Base-by-base conservation (phyloP, 2,113 vertebrate genomes). In the Gobio gobio region DNA sequence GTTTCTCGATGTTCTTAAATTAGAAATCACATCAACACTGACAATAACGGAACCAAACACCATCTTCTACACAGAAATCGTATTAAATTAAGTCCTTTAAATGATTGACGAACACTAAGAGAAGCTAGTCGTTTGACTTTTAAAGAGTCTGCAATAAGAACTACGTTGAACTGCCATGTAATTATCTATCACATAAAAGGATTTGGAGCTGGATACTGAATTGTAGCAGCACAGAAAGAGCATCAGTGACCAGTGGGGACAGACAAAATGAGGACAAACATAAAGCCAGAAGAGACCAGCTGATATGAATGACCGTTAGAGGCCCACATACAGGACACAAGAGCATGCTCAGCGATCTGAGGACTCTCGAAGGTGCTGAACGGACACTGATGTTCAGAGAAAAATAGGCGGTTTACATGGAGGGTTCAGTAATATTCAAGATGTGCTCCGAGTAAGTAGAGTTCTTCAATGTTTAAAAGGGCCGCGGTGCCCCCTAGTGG, bases 401-500 rank as follows among this genome's bases (percentile, higher is more conserved):
- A 68, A 74, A 70, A 78, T 81, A 73, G 73, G 51, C 26, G 16
- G 68, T 59, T 45, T 80, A 73, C 80, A 76, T 64, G 4, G 70
- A 84, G 51, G 29, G 59, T 40, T 56, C 54, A 22, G 74, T 43
- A 26, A 68, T 68, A 56, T 86, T 73, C 33, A 68, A 73, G 51
- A 73, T 56, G 70, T 77, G 82, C 87, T 78, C 72, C 83, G 80
- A 83, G 73, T 33, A 88, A 83, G 85, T 85, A 61, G 76, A 87
- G 20, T 51, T 74, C 64, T 56, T 49, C 20, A 40, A 29, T 24
- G 49, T 40, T n/a, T 56, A 63, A 84, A 81, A 88, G 86, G 84
- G 64, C 77, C 63, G 82, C 43, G 79, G 88, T 43, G 45, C 91
- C 91, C 90, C 89, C 91, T 88, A 73, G 89, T 91, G 92, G 86